Evolutionary conservation across 2,888 invertebrate genomes (phyloP).

Genomic region (Anaspis maculata): DNA sequence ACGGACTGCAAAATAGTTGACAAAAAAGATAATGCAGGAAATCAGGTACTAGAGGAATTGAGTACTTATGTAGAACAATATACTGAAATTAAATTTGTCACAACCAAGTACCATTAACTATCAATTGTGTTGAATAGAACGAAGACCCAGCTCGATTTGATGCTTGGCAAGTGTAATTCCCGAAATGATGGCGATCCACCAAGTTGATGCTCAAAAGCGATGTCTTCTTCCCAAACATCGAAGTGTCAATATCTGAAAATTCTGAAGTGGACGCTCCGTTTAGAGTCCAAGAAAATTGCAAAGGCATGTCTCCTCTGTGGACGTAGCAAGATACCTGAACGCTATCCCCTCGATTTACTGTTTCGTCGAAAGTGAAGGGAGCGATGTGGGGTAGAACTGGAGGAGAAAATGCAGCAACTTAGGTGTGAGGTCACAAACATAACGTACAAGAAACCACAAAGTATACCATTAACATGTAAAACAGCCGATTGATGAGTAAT

Average conservation of each 20-base stretch:
- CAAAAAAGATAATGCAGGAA: too few relatives aligned
- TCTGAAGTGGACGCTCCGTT: constrained; percentile 54
- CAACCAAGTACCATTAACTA: constrained; percentile 47
- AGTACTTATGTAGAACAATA: too few relatives aligned
- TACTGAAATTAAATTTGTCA: too few relatives aligned
- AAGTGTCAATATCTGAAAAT: constrained; percentile 36
- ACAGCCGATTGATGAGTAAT: constrained; percentile 51
- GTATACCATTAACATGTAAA: constrained; percentile 58
- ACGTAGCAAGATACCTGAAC: constrained; percentile 59
- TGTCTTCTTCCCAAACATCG: constrained; percentile 47
- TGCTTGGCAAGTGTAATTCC: constrained; percentile 60
- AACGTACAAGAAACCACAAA: constrained; percentile 1
- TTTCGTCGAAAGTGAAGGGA: constrained; percentile 59
- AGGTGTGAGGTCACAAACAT: constrained; percentile 27
- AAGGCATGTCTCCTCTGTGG: constrained; percentile 62
- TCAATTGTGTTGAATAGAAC: constrained; percentile 43
- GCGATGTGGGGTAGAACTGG: constrained; percentile 55
- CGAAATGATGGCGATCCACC: constrained; percentile 53
- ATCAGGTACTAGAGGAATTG: too few relatives aligned
- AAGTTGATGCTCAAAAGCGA: constrained; percentile 44
- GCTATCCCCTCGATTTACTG: constrained; percentile 58
- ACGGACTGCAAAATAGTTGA: constrained; percentile 29
- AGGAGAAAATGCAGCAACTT: constrained; percentile 14
- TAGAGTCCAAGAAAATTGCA: constrained; percentile 62
- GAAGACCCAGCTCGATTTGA: constrained; percentile 53